Base-by-base conservation (phyloP, 2,888 invertebrate genomes). In the Athalia cordata region DNA sequence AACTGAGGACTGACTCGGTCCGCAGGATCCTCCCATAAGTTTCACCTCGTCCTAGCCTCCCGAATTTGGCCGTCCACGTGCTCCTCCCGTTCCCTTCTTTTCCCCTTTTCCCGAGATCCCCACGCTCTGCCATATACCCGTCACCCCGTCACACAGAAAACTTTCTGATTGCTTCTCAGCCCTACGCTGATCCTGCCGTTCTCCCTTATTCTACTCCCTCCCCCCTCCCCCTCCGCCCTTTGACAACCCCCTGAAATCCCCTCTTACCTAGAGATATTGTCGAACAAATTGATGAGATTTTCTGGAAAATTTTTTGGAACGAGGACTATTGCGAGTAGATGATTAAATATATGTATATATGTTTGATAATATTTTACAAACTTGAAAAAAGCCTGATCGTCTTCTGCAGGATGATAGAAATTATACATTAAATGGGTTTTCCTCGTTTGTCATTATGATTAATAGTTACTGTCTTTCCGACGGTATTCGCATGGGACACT, bases 101-200 rank as follows among this genome's bases (percentile, higher is more conserved):
- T 29, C 29, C 57, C 49, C 15, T 50, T 29, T 50, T 47, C 45
- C 43, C 62, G 59, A 45, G n/a, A 64, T 61, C 29, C 62, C 11
- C 15, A 64, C 29, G 45, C 62, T 29, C 29, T 62, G 50, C 50
- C 62, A 29, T 29, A 29, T 29, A 75, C 75, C 75, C 49, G 62
- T 61, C 49, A 15, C 50, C 29, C 50, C 62, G 75, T 75, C 75
- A 62, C 50, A 64, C 50, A 75, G 75, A 62, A 75, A 75, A 75
- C 62, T 62, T 62, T 75, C 50, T 61, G 74, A 74, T 74, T 74
- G 74, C 74, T 74, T 61, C 61, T 74, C 61, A 61, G 61, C 52
- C 59, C 59, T 50, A 15, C 49, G 59, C 59, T 49, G 43, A 8
- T 59, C 61, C 13, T 29, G 47, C 8, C 61, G 61, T 15, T 0